Evolutionary conservation across 2,113 vertebrate species (phyloP), one percentile per base, ranked within the genome.

Genomic region (Spea bombifrons): DNA sequence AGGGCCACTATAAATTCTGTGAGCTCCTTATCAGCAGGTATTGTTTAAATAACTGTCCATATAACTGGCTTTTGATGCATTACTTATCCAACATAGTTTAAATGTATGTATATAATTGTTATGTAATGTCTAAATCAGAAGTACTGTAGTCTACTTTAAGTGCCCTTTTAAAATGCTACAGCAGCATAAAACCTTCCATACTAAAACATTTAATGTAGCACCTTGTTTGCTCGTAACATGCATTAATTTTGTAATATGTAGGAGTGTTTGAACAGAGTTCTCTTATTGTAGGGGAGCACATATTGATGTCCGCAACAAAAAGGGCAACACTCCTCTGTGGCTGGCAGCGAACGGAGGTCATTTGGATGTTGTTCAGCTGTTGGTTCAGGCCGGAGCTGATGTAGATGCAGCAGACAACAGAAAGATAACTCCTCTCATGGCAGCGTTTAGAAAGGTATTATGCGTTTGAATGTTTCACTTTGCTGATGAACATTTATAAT

Each of bases 1-100:
- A 99, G 89, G 97, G 97, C 75, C 97, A 99, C 91, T 99, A 99
- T 91, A 99, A 99, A 88, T 99, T 99, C 84, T 99, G 97, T 87
- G 97, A 99, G 88, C 96, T 99, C 48, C 97, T 99, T 73, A 99
- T 99, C 81, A 97, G 95, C 95, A 97, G 97, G 97, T 98, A 79
- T 8, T 30, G 30, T 30, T 30, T 30, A 30, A 30, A 30, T 30
- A 30, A 30, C 30, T 30, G 30, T 30, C 30, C 30, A 2, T 30
- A 30, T 30, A 30, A 65, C 5, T 16, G 7, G 8, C 4, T 63
- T 16, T 7, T 59, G 4, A 7, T 15, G 15, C 15, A 63, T 16
- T 63, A n/a, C 30, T 30, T 30, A 30, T 30, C 30, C 30, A 30
- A 30, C 30, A 30, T 30, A 30, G 30, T 30, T 30, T 30, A 30